Base-by-base conservation (phyloP, 2,888 invertebrate species). In the Acleris sparsana region DNA sequence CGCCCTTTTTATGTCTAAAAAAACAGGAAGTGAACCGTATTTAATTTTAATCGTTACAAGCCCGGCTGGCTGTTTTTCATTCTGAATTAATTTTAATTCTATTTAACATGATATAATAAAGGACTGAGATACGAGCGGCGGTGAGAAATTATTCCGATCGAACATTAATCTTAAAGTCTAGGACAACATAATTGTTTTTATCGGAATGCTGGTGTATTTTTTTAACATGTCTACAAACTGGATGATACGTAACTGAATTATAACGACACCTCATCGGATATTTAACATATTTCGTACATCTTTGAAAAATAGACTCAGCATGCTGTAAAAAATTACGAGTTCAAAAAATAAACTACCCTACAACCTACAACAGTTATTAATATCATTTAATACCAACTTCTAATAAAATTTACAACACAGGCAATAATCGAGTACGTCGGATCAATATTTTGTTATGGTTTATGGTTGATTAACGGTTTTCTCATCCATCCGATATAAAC, bases 21-120 rank as follows among this genome's bases (percentile, higher is more conserved):
- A 75, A 77, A 74, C 76, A 79, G 83, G 82, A 86, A 85, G 80
- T 80, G 79, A 80, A 74, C 76, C 81, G 80, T 84, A 80, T 85
- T 86, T 84, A 85, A 88, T 86, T 85, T 86, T 83, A 85, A 88
- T 86, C 79, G 84, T 86, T 82, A 86, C 80, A 83, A 82, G 78
- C 79, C 75, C 80, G 76, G 79, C 78, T 75, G 82, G 80, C 74
- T 81, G 85, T 85, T 70, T 82, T 81, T 80, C 83, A 78, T 79
- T 69, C 74, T 75, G 80, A 84, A 85, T 86, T 85, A 86, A 85
- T 89, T 87, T 85, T 77, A 80, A 83, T 84, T 84, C 83, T 84
- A 79, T 86, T 87, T 85, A 84, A 79, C 86, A 83, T 86, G 85
- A 84, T 86, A 79, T 82, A 84, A 81, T 82, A 83, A 84, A 84